Conservation (phyloP, 92 coral and sea anemone genomes). For the Zoanthus sociatus region DNA sequence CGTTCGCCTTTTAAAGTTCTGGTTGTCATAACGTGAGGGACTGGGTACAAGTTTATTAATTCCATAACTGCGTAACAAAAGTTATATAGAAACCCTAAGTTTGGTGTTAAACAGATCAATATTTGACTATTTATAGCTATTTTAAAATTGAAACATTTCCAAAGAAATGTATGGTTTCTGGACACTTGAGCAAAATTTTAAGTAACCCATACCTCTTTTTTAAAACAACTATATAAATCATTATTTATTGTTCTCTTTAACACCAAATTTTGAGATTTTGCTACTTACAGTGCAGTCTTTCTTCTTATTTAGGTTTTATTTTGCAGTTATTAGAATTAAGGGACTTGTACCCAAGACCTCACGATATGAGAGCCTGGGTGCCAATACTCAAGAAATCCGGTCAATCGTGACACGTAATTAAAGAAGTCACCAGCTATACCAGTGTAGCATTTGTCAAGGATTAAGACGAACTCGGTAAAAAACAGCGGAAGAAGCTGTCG, state of each 20-base stretch:
- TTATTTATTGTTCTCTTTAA: too few species aligned
- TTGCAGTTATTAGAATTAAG: too few species aligned
- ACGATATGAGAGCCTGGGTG: too few species aligned
- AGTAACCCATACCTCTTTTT: too few species aligned
- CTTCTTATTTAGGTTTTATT: conserved; percentile 51
- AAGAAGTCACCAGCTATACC: conserved; percentile 30
- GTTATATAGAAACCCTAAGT: too few species aligned
- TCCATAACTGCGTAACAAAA: conserved; percentile 62
- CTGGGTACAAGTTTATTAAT: conserved; percentile 51
- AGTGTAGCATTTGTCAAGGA: conserved; percentile 36
- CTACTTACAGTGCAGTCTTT: conserved; percentile 54
- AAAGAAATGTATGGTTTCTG: too few species aligned
- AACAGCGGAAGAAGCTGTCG: conserved; percentile 26
- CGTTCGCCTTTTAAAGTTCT: conserved; percentile 64
- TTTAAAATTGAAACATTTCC: too few species aligned
- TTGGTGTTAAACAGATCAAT: too few species aligned
- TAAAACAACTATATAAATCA: too few species aligned
- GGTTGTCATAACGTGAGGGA: conserved; percentile 32
- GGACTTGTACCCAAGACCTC: conserved; percentile 21
- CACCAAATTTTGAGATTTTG: too few species aligned
- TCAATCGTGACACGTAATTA: not conserved
- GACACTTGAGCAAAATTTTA: too few species aligned
- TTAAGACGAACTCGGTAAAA: conserved; percentile 23
- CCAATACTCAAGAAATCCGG: not conserved
- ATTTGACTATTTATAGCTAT: too few species aligned